These are phyloP conservation scores for Botia kubotai DNA, from an alignment of 2,797 vertebrate genomes.

Conservation along the genomic window DNA sequence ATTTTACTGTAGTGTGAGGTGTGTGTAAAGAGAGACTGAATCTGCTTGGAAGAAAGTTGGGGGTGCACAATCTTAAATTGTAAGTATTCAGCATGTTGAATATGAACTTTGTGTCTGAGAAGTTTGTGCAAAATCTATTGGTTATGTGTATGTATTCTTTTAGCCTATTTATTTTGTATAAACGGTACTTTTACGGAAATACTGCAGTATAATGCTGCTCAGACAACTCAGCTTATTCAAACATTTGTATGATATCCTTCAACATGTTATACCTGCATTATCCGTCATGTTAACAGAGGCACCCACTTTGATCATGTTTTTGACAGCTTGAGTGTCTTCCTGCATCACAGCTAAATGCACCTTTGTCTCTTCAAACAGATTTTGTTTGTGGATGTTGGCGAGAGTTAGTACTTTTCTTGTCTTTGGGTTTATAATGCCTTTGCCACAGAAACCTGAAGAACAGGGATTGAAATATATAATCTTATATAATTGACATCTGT, in stretches of 20 bases:
- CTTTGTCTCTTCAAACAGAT: constrained; percentile 62
- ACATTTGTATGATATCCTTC: not conserved
- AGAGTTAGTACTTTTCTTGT: constrained; percentile 11
- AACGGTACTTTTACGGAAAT: too few species aligned
- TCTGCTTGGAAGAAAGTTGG: too few species aligned
- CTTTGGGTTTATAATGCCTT: constrained; percentile 25
- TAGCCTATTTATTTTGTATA: too few species aligned
- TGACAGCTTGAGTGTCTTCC: constrained; percentile 49
- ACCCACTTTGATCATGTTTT: constrained; percentile 50
- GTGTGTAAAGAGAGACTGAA: too few species aligned
- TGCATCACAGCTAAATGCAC: constrained; percentile 58
- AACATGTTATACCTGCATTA: constrained; percentile 55
- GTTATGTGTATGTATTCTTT: too few species aligned
- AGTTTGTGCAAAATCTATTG: too few species aligned
- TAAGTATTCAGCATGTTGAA: too few species aligned
- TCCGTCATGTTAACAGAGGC: constrained; percentile 54
- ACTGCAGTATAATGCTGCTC: too few species aligned
- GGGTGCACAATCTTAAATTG: too few species aligned
- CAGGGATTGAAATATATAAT: not conserved
- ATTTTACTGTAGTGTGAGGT: too few species aligned
- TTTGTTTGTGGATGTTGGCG: constrained; percentile 42
- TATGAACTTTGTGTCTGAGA: too few species aligned
- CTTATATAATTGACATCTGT: not conserved
- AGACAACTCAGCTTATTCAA: too few species aligned
- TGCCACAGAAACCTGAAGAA: constrained; percentile 8